phyloP scores from a whole-genome alignment of 2,797 vertebrate species.

The Brachymystax lenok region DNA sequence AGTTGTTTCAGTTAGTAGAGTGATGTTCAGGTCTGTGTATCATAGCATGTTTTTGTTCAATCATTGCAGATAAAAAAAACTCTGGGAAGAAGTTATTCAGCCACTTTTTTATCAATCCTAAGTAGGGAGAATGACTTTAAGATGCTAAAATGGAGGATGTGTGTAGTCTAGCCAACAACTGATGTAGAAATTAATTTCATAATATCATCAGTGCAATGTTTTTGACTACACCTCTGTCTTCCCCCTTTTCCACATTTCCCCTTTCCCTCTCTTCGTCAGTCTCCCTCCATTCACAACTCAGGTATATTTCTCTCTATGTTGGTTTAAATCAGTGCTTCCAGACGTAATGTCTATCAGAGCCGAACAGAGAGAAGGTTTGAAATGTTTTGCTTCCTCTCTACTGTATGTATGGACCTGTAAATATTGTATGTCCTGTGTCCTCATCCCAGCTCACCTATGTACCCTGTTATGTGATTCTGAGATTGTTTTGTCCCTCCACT shows the following conservation, averaged over 20 bases:
- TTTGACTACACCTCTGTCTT: background rate
- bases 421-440: constrained; percentile 5
- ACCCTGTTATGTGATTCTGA: too few species aligned
- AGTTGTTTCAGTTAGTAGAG: background rate
- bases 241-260: background rate
- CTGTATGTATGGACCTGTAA: constrained; percentile 24
- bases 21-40: background rate
- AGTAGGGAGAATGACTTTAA: background rate
- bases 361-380: constrained; percentile 17
- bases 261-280: constrained; percentile 11
- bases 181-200: background rate
- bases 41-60: background rate
- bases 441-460: background rate
- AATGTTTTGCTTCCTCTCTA: constrained; percentile 11
- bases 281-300: constrained; percentile 71
- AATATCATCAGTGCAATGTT: background rate
- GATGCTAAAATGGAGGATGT: background rate
- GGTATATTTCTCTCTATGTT: constrained; percentile 66
- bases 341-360: constrained; percentile 39
- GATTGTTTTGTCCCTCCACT: too few species aligned
- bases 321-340: constrained; percentile 56
- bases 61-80: background rate
- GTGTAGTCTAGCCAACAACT: background rate
- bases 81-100: too few species aligned
- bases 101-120: background rate